Conservation (phyloP, 1,140 invertebrate genomes). For the Drosophila mauritiana region DNA sequence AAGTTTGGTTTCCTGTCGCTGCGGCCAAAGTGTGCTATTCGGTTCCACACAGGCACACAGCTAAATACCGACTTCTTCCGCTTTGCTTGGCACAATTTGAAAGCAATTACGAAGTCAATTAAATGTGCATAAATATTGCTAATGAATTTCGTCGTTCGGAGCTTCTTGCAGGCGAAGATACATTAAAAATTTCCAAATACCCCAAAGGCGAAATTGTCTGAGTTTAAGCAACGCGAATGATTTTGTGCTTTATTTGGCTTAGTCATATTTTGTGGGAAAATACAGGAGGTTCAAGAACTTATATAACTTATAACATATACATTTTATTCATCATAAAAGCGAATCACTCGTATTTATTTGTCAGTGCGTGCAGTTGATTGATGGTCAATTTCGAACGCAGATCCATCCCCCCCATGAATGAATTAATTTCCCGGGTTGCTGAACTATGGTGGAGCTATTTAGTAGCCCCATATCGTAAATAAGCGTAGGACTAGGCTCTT, state of each 20-base stretch:
- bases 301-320: neutral
- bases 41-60: slow-evolving; percentile 36
- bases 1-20: slow-evolving; percentile 56
- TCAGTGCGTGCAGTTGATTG: neutral
- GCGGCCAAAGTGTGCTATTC: slow-evolving; percentile 53
- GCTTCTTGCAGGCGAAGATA: slow-evolving; percentile 4
- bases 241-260: neutral
- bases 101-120: slow-evolving; percentile 67
- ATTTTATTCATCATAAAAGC: slow-evolving; percentile 6
- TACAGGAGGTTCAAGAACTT: neutral
- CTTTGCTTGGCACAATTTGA: slow-evolving; percentile 60
- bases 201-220: neutral
- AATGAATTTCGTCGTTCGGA: slow-evolving; percentile 51
- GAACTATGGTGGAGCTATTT: slow-evolving; percentile 9
- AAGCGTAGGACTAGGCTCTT: slow-evolving; percentile 30
- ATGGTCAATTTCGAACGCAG: slow-evolving; percentile 11
- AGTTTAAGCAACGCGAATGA: neutral
- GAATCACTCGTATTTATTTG: slow-evolving; percentile 33
- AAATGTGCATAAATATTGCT: slow-evolving; percentile 69
- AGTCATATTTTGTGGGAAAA: slow-evolving; percentile 10
- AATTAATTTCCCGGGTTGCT: slow-evolving; percentile 16
- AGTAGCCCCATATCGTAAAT: slow-evolving; percentile 33
- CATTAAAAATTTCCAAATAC: neutral
- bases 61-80: slow-evolving; percentile 17
- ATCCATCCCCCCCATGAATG: no score